phyloP scores from a whole-genome alignment of 2,113 vertebrate genomes.

The Pipa parva region DNA sequence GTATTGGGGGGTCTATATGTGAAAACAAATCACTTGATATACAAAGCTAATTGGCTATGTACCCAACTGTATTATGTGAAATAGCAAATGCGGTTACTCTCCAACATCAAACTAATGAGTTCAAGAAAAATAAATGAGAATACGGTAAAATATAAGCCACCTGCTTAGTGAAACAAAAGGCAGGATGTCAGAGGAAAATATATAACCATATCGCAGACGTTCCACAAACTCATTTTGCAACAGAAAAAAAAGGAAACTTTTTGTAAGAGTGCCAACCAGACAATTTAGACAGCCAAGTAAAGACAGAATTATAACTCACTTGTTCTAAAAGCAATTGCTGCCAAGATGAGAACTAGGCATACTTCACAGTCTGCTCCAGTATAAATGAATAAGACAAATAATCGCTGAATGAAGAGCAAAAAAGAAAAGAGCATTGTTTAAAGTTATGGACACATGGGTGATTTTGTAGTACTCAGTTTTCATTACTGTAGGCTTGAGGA shows the following conservation, averaged over 20 bases:
- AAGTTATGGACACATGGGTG: too few relatives aligned
- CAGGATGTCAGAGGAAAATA: constrained; percentile 31
- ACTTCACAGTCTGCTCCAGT: constrained; percentile 28
- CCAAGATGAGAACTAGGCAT: constrained; percentile 36
- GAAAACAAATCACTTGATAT: constrained; percentile 11
- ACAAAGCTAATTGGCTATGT: constrained; percentile 8
- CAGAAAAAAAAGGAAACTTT: constrained; percentile 27
- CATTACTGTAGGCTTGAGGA: too few relatives aligned
- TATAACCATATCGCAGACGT: constrained; percentile 33
- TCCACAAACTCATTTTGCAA: constrained; percentile 31
- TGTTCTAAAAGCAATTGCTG: constrained; percentile 38
- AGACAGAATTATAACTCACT: constrained; percentile 38
- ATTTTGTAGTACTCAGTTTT: too few relatives aligned
- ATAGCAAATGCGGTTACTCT: background rate
- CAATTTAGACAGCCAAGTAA: constrained; percentile 33
- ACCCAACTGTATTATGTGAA: background rate
- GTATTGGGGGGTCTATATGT: constrained; percentile 2
- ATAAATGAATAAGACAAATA: constrained; percentile 41
- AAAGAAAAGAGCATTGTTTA: constrained; percentile 29
- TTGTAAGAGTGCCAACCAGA: constrained; percentile 36
- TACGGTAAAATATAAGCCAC: constrained; percentile 28
- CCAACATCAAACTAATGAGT: constrained; percentile 17
- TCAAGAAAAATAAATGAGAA: constrained; percentile 22
- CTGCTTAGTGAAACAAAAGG: constrained; percentile 27
- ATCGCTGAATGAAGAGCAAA: constrained; percentile 17